Evolutionary conservation across 2,888 invertebrate species (phyloP), one percentile per base, ranked within the genome.

Genomic region (Ormyrus rosae): DNA sequence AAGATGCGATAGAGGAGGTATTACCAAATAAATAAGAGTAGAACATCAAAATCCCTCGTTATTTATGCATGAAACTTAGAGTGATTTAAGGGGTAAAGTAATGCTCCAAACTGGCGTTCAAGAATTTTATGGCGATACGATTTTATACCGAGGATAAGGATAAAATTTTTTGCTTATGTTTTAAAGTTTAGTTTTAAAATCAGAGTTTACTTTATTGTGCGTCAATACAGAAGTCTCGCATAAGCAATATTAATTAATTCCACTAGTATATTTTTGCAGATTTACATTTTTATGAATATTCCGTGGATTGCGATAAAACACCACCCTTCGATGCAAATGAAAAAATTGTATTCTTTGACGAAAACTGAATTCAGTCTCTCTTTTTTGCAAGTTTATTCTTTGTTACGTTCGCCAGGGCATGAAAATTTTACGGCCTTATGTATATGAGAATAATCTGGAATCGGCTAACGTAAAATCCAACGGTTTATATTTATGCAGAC

Each of bases 1-100:
- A 74, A 58, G 13, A 58, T 58, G 58, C 48, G 19, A 50, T 34
- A 51, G 58, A 65, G 50, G n/a, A 70, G 58, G 19, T 50, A 65
- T 19, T 50, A 7, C 34, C n/a, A 50, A 50, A 19, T 46, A 13
- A 19, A 58, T 11, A 13, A n/a, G n/a, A 13, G n/a, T 46, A 13
- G 58, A 13, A 34, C 51, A 51, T 74, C 50, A 60, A 34, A 55
- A 67, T 19, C 11, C 11, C 58, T 74, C 50, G 10, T 74, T 74
- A 74, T 67, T 67, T 74, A 74, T 74, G 67, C 67, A 74, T 74
- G 74, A 60, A 50, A 34, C 67, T 67, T 74, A 67, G 58, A 74
- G 74, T 74, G 67, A 60, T 67, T 74, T 67, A 74, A 74, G 58
- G 11, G 13, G 72, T n/a, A 67, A 67, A 74, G 67, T 45, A 58